A percentile compares a stretch with the other conserved stretches of the same genome.
Conservation (phyloP, 2,113 vertebrate species). For the Nycticorax nycticorax region DNA sequence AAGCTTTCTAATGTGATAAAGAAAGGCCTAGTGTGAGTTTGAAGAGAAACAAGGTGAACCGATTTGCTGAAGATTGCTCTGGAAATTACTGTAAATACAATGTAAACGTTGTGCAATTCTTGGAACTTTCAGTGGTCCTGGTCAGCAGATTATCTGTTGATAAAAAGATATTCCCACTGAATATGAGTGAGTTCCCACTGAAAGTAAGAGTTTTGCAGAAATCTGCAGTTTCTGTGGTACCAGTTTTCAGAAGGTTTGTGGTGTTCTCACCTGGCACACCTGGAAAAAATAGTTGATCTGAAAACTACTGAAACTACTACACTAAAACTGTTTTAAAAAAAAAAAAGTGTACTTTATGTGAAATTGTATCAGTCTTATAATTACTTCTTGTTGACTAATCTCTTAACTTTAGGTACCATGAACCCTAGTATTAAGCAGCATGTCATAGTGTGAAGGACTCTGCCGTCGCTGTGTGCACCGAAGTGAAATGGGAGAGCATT, state of each 20-base stretch:
- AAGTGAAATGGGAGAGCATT: not conserved
- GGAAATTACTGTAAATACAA: not conserved
- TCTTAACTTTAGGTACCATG: not conserved
- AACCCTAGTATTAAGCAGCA: not conserved
- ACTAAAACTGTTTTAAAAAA: not conserved
- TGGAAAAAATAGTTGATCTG: not conserved
- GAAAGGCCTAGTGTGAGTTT: not conserved
- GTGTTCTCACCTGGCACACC: not conserved
- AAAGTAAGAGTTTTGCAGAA: not conserved
- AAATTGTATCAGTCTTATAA: not conserved
- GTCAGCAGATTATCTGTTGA: not conserved
- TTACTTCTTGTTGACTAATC: not conserved
- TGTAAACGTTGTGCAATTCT: not conserved
- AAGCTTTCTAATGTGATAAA: not conserved
- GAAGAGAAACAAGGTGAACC: not conserved
- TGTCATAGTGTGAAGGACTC: not conserved
- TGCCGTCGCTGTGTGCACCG: not conserved
- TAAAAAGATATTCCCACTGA: not conserved
- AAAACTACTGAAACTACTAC: not conserved
- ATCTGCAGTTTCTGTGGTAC: not conserved
- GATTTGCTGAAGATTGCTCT: not conserved
- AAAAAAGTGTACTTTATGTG: not conserved
- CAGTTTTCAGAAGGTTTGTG: not conserved
- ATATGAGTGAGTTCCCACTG: not conserved
- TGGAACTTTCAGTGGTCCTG: not conserved